Percentiles rank a stretch among this genome's conserved stretches.
phyloP scores from a whole-genome alignment of 2,797 vertebrate genomes.

The Agapornis canus region DNA sequence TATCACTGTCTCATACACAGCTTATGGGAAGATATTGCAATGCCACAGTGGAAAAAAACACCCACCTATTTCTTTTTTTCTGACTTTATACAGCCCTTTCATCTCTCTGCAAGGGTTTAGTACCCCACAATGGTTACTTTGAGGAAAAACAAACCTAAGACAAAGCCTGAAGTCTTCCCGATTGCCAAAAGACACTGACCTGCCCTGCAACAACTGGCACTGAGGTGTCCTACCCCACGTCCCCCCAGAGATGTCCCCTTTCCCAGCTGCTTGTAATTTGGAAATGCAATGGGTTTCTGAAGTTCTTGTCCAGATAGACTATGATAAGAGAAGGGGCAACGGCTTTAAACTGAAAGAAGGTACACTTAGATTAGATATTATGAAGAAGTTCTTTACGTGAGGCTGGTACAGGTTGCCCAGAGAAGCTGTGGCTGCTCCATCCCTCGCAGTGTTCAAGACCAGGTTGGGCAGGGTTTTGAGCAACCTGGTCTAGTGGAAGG shows the following conservation, averaged over 20 bases:
- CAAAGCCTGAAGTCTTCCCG: background rate
- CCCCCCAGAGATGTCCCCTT: background rate
- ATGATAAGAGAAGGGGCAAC: background rate
- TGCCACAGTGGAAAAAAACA: background rate
- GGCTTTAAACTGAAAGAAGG: background rate
- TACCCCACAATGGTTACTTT: background rate
- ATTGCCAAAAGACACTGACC: background rate
- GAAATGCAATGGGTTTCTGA: background rate
- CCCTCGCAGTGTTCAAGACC: background rate
- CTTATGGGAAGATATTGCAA: background rate
- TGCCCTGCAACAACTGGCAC: background rate
- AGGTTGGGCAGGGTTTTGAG: background rate
- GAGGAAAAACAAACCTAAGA: background rate
- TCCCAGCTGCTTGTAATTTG: background rate
- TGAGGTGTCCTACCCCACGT: background rate
- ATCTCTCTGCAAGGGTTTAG: background rate
- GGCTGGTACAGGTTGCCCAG: too few relatives aligned
- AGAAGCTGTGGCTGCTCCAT: background rate
- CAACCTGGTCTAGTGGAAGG: background rate
- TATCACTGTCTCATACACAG: background rate
- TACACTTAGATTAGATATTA: background rate
- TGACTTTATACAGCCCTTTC: background rate
- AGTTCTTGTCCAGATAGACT: background rate
- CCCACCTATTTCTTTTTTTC: accelerated
- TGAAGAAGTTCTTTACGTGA: accelerated